Percentiles rank a stretch among this genome's conserved stretches.
These are phyloP conservation scores for Oryzias woworae DNA, from an alignment of 2,113 vertebrate species.

Conservation along the genomic window DNA sequence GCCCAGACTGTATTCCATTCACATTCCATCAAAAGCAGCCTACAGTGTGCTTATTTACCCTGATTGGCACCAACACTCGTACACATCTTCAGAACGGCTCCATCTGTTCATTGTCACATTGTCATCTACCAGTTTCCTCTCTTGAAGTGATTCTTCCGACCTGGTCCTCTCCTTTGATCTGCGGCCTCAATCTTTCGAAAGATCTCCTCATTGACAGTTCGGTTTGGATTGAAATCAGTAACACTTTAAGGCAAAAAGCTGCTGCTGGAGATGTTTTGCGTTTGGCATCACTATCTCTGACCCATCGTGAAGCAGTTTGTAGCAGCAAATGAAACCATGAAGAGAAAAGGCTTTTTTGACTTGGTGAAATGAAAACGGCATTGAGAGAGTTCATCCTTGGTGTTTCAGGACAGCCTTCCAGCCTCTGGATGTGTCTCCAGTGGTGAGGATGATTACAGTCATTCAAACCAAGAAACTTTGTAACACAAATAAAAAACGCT, in stretches of 20 bases:
- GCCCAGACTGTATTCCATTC: constrained; percentile 49
- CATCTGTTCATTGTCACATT: constrained; percentile 7
- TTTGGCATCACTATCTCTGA: constrained; percentile 1
- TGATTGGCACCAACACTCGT: constrained; percentile 47
- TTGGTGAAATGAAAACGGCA: not conserved
- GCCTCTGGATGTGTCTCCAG: no score
- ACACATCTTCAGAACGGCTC: constrained; percentile 38
- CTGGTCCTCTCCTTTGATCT: not conserved
- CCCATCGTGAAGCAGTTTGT: constrained; percentile 4
- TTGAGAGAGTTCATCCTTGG: not conserved
- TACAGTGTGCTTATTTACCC: constrained; percentile 14
- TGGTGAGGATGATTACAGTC: no score
- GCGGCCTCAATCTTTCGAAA: constrained; percentile 4
- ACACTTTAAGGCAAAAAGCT: constrained; percentile 8
- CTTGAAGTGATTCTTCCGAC: not conserved
- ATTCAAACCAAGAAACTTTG: no score
- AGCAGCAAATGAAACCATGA: constrained; percentile 5
- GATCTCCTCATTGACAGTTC: constrained; percentile 21
- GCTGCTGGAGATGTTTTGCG: not conserved
- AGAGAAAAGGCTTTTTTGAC: not conserved
- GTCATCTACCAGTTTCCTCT: not conserved
- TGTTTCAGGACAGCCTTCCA: no score
- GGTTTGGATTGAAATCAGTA: constrained; percentile 9
- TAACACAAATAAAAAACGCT: no score
- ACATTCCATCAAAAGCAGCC: constrained; percentile 42